Percentiles rank a stretch among this genome's conserved stretches.
Conservation (phyloP, 2,113 vertebrate genomes). For the Bambusicola thoracicus region DNA sequence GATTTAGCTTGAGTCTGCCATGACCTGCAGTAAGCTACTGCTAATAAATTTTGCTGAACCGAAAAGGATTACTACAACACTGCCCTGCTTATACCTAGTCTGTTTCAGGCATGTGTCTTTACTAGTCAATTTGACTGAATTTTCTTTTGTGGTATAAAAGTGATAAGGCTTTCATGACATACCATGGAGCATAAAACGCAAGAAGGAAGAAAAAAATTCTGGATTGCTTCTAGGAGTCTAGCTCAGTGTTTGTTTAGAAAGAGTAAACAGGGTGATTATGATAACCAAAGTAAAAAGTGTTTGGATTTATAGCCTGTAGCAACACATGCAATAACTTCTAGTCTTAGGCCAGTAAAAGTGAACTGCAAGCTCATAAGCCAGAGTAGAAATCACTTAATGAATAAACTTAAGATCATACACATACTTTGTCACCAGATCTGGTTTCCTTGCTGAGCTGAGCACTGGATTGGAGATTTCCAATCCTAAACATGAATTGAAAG, state of each 20-base stretch:
- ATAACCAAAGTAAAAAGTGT: background rate
- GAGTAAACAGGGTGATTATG: background rate
- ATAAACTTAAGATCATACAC: background rate
- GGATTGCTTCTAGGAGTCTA: background rate
- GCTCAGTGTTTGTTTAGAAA: background rate
- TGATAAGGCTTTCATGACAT: background rate
- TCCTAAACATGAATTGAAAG: background rate
- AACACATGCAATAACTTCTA: background rate
- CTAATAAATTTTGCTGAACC: background rate
- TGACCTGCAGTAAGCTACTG: background rate
- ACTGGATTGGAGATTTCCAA: background rate
- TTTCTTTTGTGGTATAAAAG: background rate
- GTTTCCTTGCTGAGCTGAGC: background rate
- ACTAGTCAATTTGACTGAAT: background rate
- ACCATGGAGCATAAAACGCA: background rate
- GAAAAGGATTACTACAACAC: background rate
- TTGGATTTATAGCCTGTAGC: background rate
- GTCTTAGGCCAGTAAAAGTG: background rate
- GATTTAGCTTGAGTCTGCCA: background rate
- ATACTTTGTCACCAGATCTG: background rate
- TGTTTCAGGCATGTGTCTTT: background rate
- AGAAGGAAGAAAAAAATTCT: background rate
- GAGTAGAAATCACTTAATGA: background rate
- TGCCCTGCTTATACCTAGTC: background rate
- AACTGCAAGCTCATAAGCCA: background rate